A percentile compares a stretch with the other conserved stretches of the same genome.
These are phyloP conservation scores for Chaetodon auriga DNA, from an alignment of 2,113 vertebrate genomes.

Conservation along the genomic window DNA sequence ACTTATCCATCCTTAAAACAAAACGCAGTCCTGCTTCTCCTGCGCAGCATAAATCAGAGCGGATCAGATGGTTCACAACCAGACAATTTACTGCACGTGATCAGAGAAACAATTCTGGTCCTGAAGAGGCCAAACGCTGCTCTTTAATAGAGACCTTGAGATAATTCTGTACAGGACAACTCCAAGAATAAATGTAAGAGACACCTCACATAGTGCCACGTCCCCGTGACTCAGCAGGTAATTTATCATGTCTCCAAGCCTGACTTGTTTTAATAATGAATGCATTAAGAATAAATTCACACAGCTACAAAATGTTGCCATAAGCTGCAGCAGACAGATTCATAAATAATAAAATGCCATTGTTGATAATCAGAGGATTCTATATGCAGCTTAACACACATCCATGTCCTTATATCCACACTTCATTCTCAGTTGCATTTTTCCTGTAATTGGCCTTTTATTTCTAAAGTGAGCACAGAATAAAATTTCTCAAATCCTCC, in stretches of 20 bases:
- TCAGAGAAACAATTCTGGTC: not conserved
- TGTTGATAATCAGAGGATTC: no score
- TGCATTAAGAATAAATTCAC: not conserved
- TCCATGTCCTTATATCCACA: not conserved
- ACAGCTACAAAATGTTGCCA: not conserved
- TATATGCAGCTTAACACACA: not conserved
- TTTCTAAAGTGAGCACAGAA: not conserved
- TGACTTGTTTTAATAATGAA: not conserved
- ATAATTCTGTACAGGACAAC: not conserved
- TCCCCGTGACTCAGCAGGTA: conserved; percentile 32
- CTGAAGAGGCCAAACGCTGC: not conserved
- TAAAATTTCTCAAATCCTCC: no score
- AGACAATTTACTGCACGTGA: not conserved
- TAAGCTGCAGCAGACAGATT: not conserved
- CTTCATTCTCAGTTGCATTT: no score
- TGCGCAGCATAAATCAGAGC: not conserved
- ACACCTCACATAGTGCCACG: conserved; percentile 9
- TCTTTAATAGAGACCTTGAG: not conserved
- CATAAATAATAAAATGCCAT: not conserved
- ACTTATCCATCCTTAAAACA: not conserved
- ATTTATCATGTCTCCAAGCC: not conserved
- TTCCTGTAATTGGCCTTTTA: not conserved
- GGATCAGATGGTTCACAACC: not conserved
- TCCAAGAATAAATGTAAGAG: not conserved
- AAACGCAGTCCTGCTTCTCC: not conserved